These are phyloP conservation scores for Andrena dorsata DNA, from an alignment of 2,888 invertebrate genomes.

Conservation along the genomic window DNA sequence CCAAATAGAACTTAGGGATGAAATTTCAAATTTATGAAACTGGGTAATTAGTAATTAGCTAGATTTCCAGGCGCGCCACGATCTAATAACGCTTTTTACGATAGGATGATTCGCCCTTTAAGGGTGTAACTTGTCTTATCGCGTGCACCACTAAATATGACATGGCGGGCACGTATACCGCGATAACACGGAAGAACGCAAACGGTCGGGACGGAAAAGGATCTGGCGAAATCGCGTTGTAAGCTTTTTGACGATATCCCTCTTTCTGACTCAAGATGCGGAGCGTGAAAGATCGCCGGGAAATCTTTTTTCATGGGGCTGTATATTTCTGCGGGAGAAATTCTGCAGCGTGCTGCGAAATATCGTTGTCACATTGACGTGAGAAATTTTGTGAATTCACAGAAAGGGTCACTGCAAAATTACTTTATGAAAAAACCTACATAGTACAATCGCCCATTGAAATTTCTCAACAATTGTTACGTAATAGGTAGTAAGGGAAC, in stretches of 20 bases:
- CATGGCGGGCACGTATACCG: slow-evolving; percentile 41
- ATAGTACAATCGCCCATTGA: no score
- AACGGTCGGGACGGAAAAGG: slow-evolving; percentile 49
- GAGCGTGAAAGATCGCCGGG: slow-evolving; percentile 37
- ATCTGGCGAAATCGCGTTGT: slow-evolving; percentile 60
- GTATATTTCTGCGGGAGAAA: slow-evolving; percentile 33
- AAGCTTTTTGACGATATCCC: slow-evolving; percentile 60
- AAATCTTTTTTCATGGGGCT: slow-evolving; percentile 46
- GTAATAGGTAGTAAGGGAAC: no score
- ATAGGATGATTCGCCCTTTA: slow-evolving; percentile 12
- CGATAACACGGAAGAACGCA: slow-evolving; percentile 52
- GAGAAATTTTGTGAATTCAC: background rate
- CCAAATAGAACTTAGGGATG: background rate
- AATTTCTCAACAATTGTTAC: no score
- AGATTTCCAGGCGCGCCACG: background rate
- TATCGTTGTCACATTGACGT: slow-evolving; percentile 2
- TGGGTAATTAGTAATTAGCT: slow-evolving; percentile 3
- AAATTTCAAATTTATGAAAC: background rate
- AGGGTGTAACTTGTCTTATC: slow-evolving; percentile 33
- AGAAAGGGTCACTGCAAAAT: background rate
- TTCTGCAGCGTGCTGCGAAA: slow-evolving; percentile 5
- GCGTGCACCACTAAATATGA: slow-evolving; percentile 12
- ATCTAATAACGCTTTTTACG: slow-evolving; percentile 1
- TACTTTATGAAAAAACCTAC: background rate
- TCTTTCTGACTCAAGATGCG: slow-evolving; percentile 35